A percentile compares a stretch with the other conserved stretches of the same genome.
Evolutionary conservation across 2,113 vertebrate species (phyloP).

Genomic region (Urocynchramus pylzowi): DNA sequence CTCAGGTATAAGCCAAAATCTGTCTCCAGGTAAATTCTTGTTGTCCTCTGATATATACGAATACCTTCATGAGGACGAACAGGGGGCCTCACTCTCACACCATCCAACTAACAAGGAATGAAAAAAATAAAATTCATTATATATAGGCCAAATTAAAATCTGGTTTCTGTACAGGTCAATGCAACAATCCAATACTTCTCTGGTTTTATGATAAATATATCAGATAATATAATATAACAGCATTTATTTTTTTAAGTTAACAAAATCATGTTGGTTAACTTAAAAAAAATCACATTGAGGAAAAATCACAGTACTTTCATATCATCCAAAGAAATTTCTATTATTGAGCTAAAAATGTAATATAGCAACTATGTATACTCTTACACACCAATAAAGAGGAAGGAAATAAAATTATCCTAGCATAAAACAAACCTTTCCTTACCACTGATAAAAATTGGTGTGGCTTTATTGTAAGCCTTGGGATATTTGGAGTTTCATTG

Average conservation of each 20-base stretch:
- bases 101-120: constrained; percentile 72
- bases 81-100: constrained; percentile 62
- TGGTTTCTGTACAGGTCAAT: neutral
- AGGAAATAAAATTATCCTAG: neutral
- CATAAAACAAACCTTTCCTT: neutral
- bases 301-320: neutral
- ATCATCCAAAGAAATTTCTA: neutral
- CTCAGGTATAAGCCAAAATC: constrained; percentile 84
- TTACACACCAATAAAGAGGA: neutral
- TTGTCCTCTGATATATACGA: constrained; percentile 62
- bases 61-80: constrained; percentile 72
- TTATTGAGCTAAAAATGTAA: neutral
- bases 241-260: neutral
- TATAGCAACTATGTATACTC: neutral
- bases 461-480: neutral
- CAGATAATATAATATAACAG: neutral
- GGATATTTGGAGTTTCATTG: neutral
- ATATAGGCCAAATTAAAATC: neutral
- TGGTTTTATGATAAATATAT: neutral
- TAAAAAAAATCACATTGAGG: no score
- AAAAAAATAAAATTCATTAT: neutral
- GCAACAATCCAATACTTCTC: neutral
- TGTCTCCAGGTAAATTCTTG: constrained; percentile 74
- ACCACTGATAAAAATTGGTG: neutral
- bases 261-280: neutral